Base-by-base conservation (phyloP, 2,113 vertebrate genomes). In the Oryzias javanicus region DNA sequence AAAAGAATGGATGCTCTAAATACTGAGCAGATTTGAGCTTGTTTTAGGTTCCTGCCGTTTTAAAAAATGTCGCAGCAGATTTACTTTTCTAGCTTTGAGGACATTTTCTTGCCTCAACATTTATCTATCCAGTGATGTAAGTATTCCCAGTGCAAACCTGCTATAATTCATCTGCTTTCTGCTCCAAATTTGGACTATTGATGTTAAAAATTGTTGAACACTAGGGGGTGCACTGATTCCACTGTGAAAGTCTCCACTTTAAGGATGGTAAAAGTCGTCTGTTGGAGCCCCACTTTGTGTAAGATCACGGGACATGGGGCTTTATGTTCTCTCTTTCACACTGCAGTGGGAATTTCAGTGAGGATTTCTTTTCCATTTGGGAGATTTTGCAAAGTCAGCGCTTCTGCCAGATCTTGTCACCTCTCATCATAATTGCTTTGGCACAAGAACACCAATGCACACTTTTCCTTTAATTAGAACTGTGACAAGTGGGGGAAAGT, bases 401-500 rank as follows among this genome's bases (percentile, higher is more conserved):
- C 52, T 54, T 67, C 56, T 47, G 50, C 55, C 64, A 67, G 60
- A 71, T 49, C 50, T 46, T 63, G 65, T 68, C 69, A 42, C 47
- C 49, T 63, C 62, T 68, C 69, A 42, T 78, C 35, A 59, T 72
- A 55, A 44, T 19, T 53, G 67, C 15, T 42, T 74, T 80, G 51
- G 60, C 81, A 77, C 54, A 35, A 66, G 42, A 18, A 13, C 55
- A 61, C 74, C 74, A 80, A 80, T 78, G 72, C 78, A 58, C 18
- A 2, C 42, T 47, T 67, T 49, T 72, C 48, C 78, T 75, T 51
- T 78, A 65, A 78, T 55, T 72, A 53, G 52, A 35, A 71, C 40
- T n/a, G 54, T 85, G 78, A 80, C 69, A 72, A 17, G 44, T 68
- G 56, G 56, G 18, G 61, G 67, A 74, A 80, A 85, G 78, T 72